Evolutionary conservation across 2,888 invertebrate genomes (phyloP).

Genomic region (Meiosimyza platycephala): DNA sequence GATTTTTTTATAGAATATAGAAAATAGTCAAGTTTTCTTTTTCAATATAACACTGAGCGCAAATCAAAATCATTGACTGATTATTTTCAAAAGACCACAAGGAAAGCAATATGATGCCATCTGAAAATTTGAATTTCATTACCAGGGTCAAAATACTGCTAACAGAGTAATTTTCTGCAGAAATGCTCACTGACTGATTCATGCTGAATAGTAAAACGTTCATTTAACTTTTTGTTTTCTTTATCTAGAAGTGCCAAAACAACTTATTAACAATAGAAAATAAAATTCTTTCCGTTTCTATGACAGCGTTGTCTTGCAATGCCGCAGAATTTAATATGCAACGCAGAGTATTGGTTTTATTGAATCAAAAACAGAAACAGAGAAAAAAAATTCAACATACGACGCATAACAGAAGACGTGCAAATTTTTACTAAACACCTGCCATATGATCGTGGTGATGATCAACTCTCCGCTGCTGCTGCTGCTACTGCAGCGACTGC

Average conservation of each 20-base stretch:
- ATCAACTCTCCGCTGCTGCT: no score
- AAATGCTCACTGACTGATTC: conserved; percentile 1
- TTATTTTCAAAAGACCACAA: no score
- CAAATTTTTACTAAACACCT: conserved; percentile 15
- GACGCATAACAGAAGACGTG: conserved; percentile 18
- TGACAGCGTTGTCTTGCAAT: background rate
- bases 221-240: background rate
- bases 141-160: no score
- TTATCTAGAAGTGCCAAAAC: conserved; percentile 20
- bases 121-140: no score
- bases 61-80: no score
- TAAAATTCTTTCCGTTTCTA: background rate
- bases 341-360: conserved; percentile 9
- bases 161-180: no score
- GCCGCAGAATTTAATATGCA: conserved; percentile 21
- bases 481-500: no score
- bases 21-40: no score
- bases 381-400: conserved; percentile 9
- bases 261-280: conserved; percentile 25
- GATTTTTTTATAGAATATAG: no score
- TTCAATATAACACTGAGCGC: no score
- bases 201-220: conserved; percentile 7
- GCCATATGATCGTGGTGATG: background rate
- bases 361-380: background rate
- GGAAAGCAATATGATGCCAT: no score